Evolutionary conservation across 2,113 vertebrate genomes (phyloP), one percentile per base, ranked within the genome.

Genomic region (Mohoua ochrocephala): DNA sequence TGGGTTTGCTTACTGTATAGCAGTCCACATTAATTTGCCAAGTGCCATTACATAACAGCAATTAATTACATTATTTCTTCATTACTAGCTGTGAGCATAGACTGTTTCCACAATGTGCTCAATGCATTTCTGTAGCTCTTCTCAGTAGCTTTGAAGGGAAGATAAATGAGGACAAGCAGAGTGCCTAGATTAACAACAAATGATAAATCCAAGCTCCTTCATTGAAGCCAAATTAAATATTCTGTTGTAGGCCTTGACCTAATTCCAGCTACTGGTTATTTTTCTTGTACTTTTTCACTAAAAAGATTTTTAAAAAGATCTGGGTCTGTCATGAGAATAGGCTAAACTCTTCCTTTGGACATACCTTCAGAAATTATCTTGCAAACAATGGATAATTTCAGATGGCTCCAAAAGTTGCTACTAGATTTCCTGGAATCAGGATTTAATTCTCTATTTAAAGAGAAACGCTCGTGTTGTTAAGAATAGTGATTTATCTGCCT

Each of bases 41-140:
- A 96, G 89, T 87, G 74, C 53, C 61, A 76, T 94, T 96, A 78
- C n/a, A 2, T 93, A 95, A 96, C 44, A 76, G 69, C 78, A 82
- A 94, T 96, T 96, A 96, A 89, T 94, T 79, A 69, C 73, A 94
- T 94, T 82, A 97, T 89, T 95, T 91, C 93, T 82, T 96, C 89
- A 69, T 90, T 94, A 76, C 93, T 81, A 45, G 49, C 64, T 93
- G 69, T 76, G 81, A 94, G 74, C 65, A 65, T 27, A 76, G 73
- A 21, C 67, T 74, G 54, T 54, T 92, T 92, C 56, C 41, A 60
- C 61, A 69, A 64, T n/a, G 74, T 91, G 84, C 84, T 87, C 65
- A 76, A 82, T 83, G 57, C 35, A 53, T 87, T 95, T 89, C 74
- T 85, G 57, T 61, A 59, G 65, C 59, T 79, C 57, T 79, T 52